Conservation (phyloP, 1,140 invertebrate species). For the Holcopasites calliopsidis region DNA sequence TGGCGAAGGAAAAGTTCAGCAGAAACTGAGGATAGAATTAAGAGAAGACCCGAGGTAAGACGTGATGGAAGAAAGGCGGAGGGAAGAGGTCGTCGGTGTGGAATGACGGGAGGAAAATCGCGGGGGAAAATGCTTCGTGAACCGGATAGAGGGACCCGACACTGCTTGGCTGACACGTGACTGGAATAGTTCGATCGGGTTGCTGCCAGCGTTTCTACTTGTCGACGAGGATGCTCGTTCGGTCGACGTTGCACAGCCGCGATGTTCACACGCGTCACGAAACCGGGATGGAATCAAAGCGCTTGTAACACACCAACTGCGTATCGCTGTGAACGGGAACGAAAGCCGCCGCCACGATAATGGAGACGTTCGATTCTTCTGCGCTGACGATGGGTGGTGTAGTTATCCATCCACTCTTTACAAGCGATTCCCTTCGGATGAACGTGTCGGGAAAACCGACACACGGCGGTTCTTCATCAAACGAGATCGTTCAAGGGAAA, state of each 20-base stretch:
- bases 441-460: neutral
- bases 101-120: constrained; percentile 25
- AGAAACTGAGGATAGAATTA: neutral
- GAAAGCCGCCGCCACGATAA: constrained; percentile 6
- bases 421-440: constrained; percentile 3
- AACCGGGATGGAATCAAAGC: constrained; percentile 48
- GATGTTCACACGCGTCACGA: constrained; percentile 20
- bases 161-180: constrained; percentile 54
- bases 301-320: constrained; percentile 25
- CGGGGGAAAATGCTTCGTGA: constrained; percentile 24
- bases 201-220: constrained; percentile 25
- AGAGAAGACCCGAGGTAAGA: constrained; percentile 24
- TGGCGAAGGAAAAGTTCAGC: neutral
- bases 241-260: constrained; percentile 2
- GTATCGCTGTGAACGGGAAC: too few species aligned
- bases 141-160: constrained; percentile 37
- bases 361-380: constrained; percentile 30
- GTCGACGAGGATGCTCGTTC: constrained; percentile 14
- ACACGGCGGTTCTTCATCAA: too few species aligned
- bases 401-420: too few species aligned
- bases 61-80: neutral
- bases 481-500: too few species aligned
- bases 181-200: constrained; percentile 45
- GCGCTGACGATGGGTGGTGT: neutral
- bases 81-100: neutral